Percentiles rank a stretch among this genome's conserved stretches.
Conservation (phyloP, 2,888 invertebrate genomes). For the Morpho deidamia region DNA sequence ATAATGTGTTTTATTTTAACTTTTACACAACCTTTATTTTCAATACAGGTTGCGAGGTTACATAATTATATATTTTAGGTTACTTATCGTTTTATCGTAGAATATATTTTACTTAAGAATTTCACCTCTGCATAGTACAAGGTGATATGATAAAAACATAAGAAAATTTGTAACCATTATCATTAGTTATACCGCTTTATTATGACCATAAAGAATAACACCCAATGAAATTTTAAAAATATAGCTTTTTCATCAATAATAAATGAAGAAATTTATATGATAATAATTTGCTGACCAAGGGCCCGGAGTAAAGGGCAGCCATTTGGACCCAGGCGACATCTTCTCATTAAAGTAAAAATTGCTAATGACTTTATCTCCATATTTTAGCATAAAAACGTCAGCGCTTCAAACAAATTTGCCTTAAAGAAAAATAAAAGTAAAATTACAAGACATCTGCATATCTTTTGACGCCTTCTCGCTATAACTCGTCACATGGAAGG, state of each 20-base stretch:
- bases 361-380: conserved; percentile 73
- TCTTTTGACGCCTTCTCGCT: conserved; percentile 54
- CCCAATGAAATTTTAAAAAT: conserved; percentile 5
- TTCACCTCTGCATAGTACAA: no score
- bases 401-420: conserved; percentile 50
- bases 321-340: conserved; percentile 48
- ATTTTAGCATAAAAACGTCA: conserved; percentile 72
- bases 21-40: no score
- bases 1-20: no score
- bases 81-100: no score
- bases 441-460: conserved; percentile 63
- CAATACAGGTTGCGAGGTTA: no score
- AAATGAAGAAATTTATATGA: conserved; percentile 22
- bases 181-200: not conserved
- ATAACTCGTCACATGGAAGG: conserved; percentile 56
- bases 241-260: conserved; percentile 9
- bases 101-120: no score
- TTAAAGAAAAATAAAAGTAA: conserved; percentile 46
- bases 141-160: not conserved
- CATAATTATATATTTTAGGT: no score
- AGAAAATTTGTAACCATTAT: not conserved
- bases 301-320: conserved; percentile 36
- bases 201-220: not conserved
- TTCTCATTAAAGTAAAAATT: conserved; percentile 63
- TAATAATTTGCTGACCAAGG: conserved; percentile 55